Evolutionary conservation across 2,888 invertebrate species (phyloP).

Genomic region (Leptogaster cylindrica): DNA sequence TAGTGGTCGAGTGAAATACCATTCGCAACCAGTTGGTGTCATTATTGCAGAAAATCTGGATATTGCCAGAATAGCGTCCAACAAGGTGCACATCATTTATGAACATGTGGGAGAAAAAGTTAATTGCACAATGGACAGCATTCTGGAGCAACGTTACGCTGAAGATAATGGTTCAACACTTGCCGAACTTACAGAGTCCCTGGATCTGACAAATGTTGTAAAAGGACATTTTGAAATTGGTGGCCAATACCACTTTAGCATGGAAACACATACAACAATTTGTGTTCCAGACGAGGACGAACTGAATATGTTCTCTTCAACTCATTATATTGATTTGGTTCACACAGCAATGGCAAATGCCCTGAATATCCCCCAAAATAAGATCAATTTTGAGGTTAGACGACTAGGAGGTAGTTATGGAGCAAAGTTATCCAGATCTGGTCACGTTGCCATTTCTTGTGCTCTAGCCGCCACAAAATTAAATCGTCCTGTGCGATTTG

Average conservation of each 20-base stretch:
- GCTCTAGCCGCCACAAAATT: conserved; percentile 70
- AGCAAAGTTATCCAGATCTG: conserved; percentile 69
- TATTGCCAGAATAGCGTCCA: conserved; percentile 67
- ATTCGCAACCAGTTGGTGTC: conserved; percentile 72
- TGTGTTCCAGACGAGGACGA: conserved; percentile 72
- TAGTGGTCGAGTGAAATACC: conserved; percentile 60
- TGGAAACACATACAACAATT: conserved; percentile 72
- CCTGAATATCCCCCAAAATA: conserved; percentile 64
- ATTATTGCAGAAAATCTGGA: conserved; percentile 68
- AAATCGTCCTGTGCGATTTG: conserved; percentile 73
- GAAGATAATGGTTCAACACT: background rate
- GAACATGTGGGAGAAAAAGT: conserved; percentile 50
- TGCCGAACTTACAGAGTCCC: background rate
- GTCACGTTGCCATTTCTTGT: conserved; percentile 68
- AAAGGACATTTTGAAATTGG: conserved; percentile 65
- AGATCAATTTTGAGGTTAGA: conserved; percentile 49
- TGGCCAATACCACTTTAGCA: conserved; percentile 72
- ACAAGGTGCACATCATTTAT: conserved; percentile 65
- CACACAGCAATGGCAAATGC: conserved; percentile 65
- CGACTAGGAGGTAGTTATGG: conserved; percentile 78
- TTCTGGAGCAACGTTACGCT: conserved; percentile 34
- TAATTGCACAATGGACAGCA: conserved; percentile 2
- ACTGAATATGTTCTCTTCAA: conserved; percentile 67
- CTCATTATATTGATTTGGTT: conserved; percentile 68
- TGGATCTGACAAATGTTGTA: conserved; percentile 53